These are phyloP conservation scores for Vultur gryphus DNA, from an alignment of 2,797 vertebrate species.

Conservation along the genomic window DNA sequence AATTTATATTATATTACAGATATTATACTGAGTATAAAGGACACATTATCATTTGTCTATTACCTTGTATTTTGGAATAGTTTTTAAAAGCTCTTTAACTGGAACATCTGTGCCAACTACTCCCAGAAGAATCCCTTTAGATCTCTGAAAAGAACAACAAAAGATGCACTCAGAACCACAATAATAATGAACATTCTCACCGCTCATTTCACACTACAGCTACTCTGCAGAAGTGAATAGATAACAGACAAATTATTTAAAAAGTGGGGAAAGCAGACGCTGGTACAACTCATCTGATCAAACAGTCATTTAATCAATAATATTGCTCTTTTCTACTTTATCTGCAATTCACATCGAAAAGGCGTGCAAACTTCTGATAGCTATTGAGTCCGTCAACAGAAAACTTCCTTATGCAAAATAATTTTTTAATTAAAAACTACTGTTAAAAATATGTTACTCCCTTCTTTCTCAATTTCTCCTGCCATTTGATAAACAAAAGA, in stretches of 20 bases:
- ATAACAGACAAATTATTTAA: neutral
- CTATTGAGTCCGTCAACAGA: neutral
- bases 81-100: constrained; percentile 94
- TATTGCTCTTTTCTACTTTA: neutral
- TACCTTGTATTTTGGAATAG: constrained; percentile 98
- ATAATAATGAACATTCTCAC: neutral
- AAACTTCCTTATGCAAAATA: neutral
- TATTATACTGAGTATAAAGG: neutral
- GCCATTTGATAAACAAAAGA: neutral
- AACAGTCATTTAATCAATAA: neutral
- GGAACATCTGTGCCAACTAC: constrained; percentile 98
- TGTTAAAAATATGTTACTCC: neutral
- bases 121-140: constrained; percentile 92
- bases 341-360: neutral
- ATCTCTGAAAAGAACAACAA: constrained; percentile 80
- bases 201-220: constrained; percentile 20
- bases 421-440: neutral
- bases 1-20: neutral
- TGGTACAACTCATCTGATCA: neutral
- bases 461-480: neutral
- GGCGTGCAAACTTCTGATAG: neutral
- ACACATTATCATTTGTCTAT: neutral
- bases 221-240: neutral
- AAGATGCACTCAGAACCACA: constrained; percentile 17
- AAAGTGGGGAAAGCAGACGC: neutral